A percentile compares a stretch with the other conserved stretches of the same genome.
phyloP scores from a whole-genome alignment of 2,888 invertebrate genomes.

The Phortica okadai region DNA sequence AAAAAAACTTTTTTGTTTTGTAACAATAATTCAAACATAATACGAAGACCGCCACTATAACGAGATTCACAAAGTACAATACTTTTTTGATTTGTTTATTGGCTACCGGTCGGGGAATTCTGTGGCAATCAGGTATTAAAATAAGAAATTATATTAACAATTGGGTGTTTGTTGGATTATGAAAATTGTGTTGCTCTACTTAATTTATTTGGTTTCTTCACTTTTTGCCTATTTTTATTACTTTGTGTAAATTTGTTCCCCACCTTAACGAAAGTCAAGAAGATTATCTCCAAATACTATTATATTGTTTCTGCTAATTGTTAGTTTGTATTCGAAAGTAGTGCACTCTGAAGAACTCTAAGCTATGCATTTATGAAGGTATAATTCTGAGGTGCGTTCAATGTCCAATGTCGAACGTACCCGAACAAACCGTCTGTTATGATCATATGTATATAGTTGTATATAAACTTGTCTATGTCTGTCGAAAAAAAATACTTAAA shows the following conservation, averaged over 20 bases:
- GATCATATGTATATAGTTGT: not conserved
- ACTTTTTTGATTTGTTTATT: too few relatives aligned
- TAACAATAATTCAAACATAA: too few relatives aligned
- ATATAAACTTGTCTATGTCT: slow-evolving; percentile 33
- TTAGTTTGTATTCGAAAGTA: not conserved
- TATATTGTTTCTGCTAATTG: not conserved
- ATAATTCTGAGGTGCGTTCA: slow-evolving; percentile 5
- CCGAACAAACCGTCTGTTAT: slow-evolving; percentile 7
- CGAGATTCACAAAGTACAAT: too few relatives aligned
- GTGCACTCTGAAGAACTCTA: not conserved
- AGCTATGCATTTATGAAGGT: not conserved
- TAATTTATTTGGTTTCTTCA: not conserved
- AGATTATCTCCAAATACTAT: not conserved
- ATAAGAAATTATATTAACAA: too few relatives aligned
- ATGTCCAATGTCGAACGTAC: not conserved
- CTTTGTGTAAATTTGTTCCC: slow-evolving; percentile 29
- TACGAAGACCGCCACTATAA: too few relatives aligned
- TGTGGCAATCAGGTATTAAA: too few relatives aligned
- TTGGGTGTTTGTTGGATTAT: not conserved
- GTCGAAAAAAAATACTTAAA: slow-evolving; percentile 24
- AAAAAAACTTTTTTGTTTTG: too few relatives aligned
- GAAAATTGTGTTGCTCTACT: not conserved
- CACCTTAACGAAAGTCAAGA: not conserved
- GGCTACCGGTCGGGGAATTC: too few relatives aligned
- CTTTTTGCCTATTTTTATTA: slow-evolving; percentile 55